Evolutionary conservation across 2,888 invertebrate genomes (phyloP), one percentile per base, ranked within the genome.

Genomic region (Pseudococcus jackbeardsleyi): DNA sequence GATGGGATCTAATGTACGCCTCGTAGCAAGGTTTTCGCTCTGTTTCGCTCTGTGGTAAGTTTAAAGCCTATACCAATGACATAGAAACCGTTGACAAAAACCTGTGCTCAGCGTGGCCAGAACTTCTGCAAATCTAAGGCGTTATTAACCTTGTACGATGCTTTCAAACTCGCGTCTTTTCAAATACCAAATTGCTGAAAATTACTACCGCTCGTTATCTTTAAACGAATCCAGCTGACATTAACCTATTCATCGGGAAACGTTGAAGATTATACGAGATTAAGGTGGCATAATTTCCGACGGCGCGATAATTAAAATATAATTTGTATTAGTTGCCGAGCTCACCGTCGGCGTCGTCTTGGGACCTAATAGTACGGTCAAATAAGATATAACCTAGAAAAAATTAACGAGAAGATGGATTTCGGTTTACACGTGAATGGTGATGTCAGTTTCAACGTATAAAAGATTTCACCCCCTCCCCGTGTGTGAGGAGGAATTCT

Each of bases 221-320:
- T 15, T 33, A 15, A 33, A 72, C 19, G 33, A 72, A 72, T 72
- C 72, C 72, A 72, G 72, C 72, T 72, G 72, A 72, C 72, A 72
- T 72, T 72, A 72, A 72, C 72, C 72, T 33, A 72, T 72, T 72
- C 72, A 72, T 72, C 72, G 72, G 64, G 33, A 72, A 72, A 72
- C 33, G 72, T 33, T 33, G 17, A 72, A 72, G 72, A 72, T 72
- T 72, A 42, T 42, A 72, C 33, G 72, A 72, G 68, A 72, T 72
- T 72, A 72, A 9, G 12, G 33, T 33, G 17, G 33, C 33, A 33
- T 72, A 33, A 72, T 72, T 72, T 72, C 72, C 72, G 72, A 33
- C 72, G 72, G 72, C 72, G 72, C 33, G 15, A 3, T 72, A 72
- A 72, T 72, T 72, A 72, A 72, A 72, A 72, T 72, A 72, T 33